Base-by-base conservation (phyloP, 2,113 vertebrate species). In the Zootoca vivipara region DNA sequence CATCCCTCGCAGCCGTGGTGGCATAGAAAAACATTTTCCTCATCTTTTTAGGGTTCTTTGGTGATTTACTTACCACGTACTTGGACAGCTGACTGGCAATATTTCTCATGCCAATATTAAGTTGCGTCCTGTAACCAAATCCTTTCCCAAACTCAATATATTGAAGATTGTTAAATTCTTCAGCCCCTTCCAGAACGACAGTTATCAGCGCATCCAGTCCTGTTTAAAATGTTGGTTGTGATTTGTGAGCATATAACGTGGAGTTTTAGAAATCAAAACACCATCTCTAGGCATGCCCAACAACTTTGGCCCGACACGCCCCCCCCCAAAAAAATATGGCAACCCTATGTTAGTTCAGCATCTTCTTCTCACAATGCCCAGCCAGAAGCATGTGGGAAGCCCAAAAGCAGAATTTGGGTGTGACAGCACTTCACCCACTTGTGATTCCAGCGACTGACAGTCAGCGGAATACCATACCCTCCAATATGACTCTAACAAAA, bases 101-200 rank as follows among this genome's bases (percentile, higher is more conserved):
- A 80, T 93, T 87, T 67, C 89, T 91, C 94, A 95, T 95, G 75
- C 92, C 95, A 40, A 95, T 92, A 40, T 91, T 80, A 70, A 96
- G 84, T 82, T 95, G 95, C 24, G 91, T 93, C 28, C 62, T 93
- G 64, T 96, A 96, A 38, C 94, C 92, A 90, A 95, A 96, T 87
- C 96, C 95, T 93, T 93, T 96, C 56, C 96, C 96, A 88, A 96
- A 96, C 81, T 97, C 96, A 85, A 96, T 90, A 72, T 92, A 92
- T 58, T 26, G 85, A 86, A 97, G 92, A 13, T 96, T 90, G 28
- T 92, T 58, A 75, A 94, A n/a, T 30, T 83, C 2, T 0, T 82
- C 72, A 69, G 90, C 69, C 87, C 90, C 93, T 65, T 95, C 93
- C 91, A 97, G 89, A 89, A 90, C 95, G 64, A 96, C 56, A 5